Conservation (phyloP, 64 coral and sea anemone species). For the Montipora foliosa region DNA sequence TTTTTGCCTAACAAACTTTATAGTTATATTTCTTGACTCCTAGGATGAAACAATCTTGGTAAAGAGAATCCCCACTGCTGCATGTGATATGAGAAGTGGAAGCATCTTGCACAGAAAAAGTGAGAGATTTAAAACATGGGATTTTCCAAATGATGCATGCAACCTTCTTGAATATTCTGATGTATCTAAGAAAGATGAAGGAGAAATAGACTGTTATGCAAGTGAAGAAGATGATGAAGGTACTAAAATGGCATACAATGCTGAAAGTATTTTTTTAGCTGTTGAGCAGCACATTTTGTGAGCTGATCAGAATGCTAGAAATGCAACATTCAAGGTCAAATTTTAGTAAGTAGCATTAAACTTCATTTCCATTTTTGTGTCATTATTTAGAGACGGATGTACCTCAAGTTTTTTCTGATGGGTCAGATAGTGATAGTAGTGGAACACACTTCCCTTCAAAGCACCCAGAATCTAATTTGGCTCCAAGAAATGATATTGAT, state of each 20-base stretch:
- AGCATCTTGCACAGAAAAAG: neutral
- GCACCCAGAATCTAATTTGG: neutral
- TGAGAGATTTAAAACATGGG: neutral
- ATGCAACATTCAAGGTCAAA: too few species aligned
- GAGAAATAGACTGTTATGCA: conserved; percentile 13
- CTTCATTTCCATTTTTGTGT: neutral
- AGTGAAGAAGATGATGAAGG: conserved; percentile 44
- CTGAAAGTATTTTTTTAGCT: too few species aligned
- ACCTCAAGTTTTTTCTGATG: neutral
- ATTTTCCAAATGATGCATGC: conserved; percentile 10
- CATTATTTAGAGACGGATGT: neutral
- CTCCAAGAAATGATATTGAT: neutral
- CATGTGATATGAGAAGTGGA: too few species aligned
- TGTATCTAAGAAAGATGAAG: neutral
- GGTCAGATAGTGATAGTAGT: neutral
- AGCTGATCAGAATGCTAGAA: too few species aligned
- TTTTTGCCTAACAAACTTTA: too few species aligned
- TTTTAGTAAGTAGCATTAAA: too few species aligned
- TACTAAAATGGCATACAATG: neutral
- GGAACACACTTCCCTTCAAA: neutral
- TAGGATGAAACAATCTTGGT: neutral
- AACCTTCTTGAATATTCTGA: conserved; percentile 3
- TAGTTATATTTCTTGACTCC: neutral
- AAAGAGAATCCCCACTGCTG: neutral
- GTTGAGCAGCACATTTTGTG: too few species aligned